Conservation (phyloP, 2,888 invertebrate genomes). For the Cyrtodaria siliqua region DNA sequence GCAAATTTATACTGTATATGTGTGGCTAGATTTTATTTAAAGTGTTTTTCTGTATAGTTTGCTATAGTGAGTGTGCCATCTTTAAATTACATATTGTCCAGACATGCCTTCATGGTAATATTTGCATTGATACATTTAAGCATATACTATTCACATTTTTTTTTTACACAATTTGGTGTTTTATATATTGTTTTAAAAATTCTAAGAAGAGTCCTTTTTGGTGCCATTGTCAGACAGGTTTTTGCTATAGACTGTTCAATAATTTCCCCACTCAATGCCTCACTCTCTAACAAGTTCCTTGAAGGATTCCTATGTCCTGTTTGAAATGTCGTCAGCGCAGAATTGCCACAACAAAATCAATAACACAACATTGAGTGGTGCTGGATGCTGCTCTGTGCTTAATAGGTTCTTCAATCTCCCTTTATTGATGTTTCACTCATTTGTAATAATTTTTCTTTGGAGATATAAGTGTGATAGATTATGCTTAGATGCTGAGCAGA, state of each 20-base stretch:
- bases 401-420: conserved; percentile 48
- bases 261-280: conserved; percentile 29
- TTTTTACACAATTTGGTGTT: no score
- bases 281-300: conserved; percentile 60
- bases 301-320: conserved; percentile 59
- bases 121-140: no score
- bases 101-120: no score
- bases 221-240: no score
- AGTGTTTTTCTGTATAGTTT: no score
- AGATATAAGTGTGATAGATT: conserved; percentile 37
- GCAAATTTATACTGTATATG: no score
- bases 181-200: no score
- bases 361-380: conserved; percentile 58
- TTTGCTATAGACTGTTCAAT: conserved; percentile 6
- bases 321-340: conserved; percentile 57
- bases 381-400: conserved; percentile 48
- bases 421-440: conserved; percentile 59
- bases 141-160: no score
- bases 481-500: conserved; percentile 20
- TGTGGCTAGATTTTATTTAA: no score
- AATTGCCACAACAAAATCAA: conserved; percentile 60
- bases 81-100: no score
- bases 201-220: no score
- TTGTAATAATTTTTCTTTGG: conserved; percentile 56
- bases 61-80: no score